Evolutionary conservation across 2,888 invertebrate genomes (phyloP).

Genomic region (Caenorhabditis doughertyi): DNA sequence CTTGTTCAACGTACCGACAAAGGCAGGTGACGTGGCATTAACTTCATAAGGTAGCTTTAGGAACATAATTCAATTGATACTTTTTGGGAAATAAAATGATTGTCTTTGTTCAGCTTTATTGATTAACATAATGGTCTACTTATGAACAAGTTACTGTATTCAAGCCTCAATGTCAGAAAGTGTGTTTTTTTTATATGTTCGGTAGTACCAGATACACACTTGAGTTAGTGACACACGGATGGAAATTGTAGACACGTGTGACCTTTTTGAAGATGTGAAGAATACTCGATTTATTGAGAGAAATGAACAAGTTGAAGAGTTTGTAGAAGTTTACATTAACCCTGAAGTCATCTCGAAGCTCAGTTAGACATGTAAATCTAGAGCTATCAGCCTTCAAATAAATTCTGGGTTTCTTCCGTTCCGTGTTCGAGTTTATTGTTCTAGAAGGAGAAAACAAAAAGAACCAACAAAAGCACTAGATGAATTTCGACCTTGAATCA

Average conservation of each 20-base stretch:
- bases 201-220: slow-evolving; percentile 36
- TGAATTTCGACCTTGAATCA: slow-evolving; percentile 25
- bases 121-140: too few relatives aligned
- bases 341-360: not conserved
- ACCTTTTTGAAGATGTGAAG: slow-evolving; percentile 14
- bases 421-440: too few relatives aligned
- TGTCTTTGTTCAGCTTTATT: too few relatives aligned
- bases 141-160: not conserved
- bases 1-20: slow-evolving; percentile 4
- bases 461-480: slow-evolving; percentile 16
- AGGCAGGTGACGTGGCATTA: not conserved
- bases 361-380: too few relatives aligned
- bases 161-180: slow-evolving; percentile 13
- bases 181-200: slow-evolving; percentile 9
- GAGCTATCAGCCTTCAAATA: too few relatives aligned
- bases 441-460: too few relatives aligned
- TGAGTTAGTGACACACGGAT: slow-evolving; percentile 48
- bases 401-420: too few relatives aligned
- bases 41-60: not conserved
- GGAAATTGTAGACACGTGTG: slow-evolving; percentile 5
- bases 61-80: too few relatives aligned
- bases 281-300: slow-evolving; percentile 12
- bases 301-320: slow-evolving; percentile 1
- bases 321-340: not conserved
- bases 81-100: too few relatives aligned